Conservation (phyloP, 1,140 invertebrate species). For the Drosophila azteca region DNA sequence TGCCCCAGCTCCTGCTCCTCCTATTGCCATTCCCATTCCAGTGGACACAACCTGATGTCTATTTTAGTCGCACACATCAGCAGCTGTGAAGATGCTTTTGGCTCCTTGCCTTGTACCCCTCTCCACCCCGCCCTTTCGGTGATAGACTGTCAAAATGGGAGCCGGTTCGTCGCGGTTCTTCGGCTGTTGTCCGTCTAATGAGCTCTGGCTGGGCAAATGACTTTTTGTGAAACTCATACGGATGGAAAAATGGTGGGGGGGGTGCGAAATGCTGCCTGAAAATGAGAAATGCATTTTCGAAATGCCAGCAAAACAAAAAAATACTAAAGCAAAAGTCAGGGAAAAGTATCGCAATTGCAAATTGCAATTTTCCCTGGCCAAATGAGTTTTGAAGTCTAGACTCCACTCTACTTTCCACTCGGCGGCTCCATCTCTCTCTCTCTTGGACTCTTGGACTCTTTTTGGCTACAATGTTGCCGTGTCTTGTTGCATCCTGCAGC, state of each 20-base stretch:
- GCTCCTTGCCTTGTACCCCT: conserved; percentile 38
- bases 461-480: conserved; percentile 69
- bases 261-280: background rate
- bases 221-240: conserved; percentile 77
- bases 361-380: conserved; percentile 49
- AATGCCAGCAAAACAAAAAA: conserved; percentile 37
- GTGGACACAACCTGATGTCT: conserved; percentile 67
- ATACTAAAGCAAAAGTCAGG: conserved; percentile 5
- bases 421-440: no score
- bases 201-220: conserved; percentile 69
- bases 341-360: conserved; percentile 49
- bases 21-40: conserved; percentile 10
- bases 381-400: conserved; percentile 52
- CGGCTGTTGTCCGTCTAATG: conserved; percentile 52
- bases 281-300: conserved; percentile 75
- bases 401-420: conserved; percentile 6
- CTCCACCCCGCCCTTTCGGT: conserved; percentile 16
- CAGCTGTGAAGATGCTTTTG: conserved; percentile 34
- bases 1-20: no score
- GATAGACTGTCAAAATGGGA: conserved; percentile 44
- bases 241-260: conserved; percentile 36
- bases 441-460: no score
- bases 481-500: conserved; percentile 65
- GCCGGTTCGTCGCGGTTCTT: conserved; percentile 11
- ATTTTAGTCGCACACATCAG: conserved; percentile 51